phyloP scores from a whole-genome alignment of 2,888 invertebrate genomes.

The Stenoptilia bipunctidactyla region DNA sequence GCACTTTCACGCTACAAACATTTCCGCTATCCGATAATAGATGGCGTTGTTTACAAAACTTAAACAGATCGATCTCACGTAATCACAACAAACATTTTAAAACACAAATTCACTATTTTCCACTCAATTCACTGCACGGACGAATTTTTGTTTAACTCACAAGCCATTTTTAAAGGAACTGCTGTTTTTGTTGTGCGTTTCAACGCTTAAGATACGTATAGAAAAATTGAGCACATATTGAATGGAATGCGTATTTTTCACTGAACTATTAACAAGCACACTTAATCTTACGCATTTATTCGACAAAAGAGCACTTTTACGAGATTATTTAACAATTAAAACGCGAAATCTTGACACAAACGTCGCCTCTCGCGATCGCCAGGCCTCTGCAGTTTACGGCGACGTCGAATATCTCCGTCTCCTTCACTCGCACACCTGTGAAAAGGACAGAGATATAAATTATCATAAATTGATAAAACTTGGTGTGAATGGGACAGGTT shows the following conservation, averaged over 20 bases:
- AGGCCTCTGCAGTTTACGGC: conserved; percentile 22
- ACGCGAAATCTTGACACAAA: neutral
- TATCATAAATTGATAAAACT: conserved; percentile 39
- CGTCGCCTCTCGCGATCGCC: conserved; percentile 12
- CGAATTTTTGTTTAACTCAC: conserved; percentile 27
- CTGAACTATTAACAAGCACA: neutral
- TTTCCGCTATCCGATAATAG: conserved; percentile 34
- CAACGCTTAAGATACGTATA: neutral
- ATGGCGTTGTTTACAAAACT: conserved; percentile 32
- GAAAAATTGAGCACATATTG: conserved; percentile 21
- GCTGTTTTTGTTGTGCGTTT: conserved; percentile 13
- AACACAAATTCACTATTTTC: conserved; percentile 14
- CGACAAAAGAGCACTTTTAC: neutral
- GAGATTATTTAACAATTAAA: neutral
- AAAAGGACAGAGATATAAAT: conserved; percentile 35
- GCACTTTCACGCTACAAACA: conserved; percentile 25
- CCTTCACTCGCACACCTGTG: conserved; percentile 32
- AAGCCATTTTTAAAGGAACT: conserved; percentile 24
- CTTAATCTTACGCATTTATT: neutral
- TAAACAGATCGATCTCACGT: conserved; percentile 16
- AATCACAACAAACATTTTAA: conserved; percentile 16
- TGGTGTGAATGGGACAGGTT: conserved; percentile 24
- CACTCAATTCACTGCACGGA: conserved; percentile 41
- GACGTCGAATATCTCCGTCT: conserved; percentile 15
- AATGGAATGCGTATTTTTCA: neutral